Evolutionary conservation across 2,888 invertebrate species (phyloP).

Genomic region (Sphaerophoria taeniata): DNA sequence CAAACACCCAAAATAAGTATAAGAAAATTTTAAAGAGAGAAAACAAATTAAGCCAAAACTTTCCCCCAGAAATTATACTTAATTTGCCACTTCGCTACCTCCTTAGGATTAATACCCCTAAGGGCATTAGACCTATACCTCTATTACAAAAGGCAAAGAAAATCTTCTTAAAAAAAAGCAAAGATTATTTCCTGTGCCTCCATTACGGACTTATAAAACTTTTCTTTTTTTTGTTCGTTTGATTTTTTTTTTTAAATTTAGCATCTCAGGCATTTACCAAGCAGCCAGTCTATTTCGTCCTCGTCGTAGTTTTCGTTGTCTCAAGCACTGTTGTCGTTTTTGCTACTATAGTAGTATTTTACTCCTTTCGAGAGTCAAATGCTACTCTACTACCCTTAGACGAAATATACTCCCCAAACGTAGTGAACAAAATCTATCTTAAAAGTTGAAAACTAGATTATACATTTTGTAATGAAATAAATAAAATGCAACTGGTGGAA

Average conservation of each 20-base stretch:
- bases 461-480: no score
- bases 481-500: no score
- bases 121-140: slow-evolving; percentile 33
- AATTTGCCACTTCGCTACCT: slow-evolving; percentile 68
- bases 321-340: no score
- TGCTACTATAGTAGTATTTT: no score
- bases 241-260: slow-evolving; percentile 40
- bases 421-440: no score
- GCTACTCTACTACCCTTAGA: no score
- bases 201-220: slow-evolving; percentile 21
- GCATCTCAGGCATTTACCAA: slow-evolving; percentile 43
- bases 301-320: slow-evolving; percentile 11
- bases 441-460: no score
- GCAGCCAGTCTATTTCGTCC: slow-evolving; percentile 17
- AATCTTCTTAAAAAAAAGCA: slow-evolving; percentile 10
- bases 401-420: no score
- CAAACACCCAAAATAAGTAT: slow-evolving; percentile 1
- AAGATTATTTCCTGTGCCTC: slow-evolving; percentile 34
- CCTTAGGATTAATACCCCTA: slow-evolving; percentile 38
- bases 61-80: slow-evolving; percentile 57
- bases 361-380: no score
- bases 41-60: background rate
- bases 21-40: background rate
- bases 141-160: slow-evolving; percentile 3
- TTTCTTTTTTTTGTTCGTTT: slow-evolving; percentile 5